Evolutionary conservation across 1,140 invertebrate genomes (phyloP), one percentile per base, ranked within the genome.

Genomic region (Neodiprion virginianus): DNA sequence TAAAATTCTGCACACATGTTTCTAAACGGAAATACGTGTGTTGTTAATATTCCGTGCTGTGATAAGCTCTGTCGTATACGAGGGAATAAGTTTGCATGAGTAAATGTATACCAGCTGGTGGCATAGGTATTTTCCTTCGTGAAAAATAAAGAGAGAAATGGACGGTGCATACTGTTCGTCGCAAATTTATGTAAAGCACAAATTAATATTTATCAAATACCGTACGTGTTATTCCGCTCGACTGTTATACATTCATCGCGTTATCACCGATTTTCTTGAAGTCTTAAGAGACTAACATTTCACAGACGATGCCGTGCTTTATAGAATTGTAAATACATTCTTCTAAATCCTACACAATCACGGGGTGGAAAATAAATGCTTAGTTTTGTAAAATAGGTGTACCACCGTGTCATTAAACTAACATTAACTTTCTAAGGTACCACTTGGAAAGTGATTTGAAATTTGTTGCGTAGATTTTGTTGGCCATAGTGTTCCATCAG

Each of bases 141-240:
- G 11, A 61, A 8, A 61, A 12, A 40, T 40, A 61, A 17, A 61
- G n/a, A 61, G n/a, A 40, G n/a, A 61, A 61, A 61, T 12, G 8
- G 53, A 61, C 53, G 53, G 53, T 61, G 53, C 53, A 61, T 61
- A 61, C 28, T 40, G 28, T 40, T 40, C 28, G 28, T 40, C 28
- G 28, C 28, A 61, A 61, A 61, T 61, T 61, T 61, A 61, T 61
- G 53, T 61, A 61, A 61, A 61, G n/a, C n/a, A 61, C n/a, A 61
- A 61, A 61, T 12, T 61, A 61, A 61, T 61, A 61, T 61, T 61
- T 61, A 61, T 17, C 11, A 17, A 17, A 61, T 61, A 61, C 53
- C 8, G 53, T 40, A 40, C 28, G 28, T 40, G 28, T 61, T 61
- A 12, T 61, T 61, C 53, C 53, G 11, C n/a, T 8, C 53, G 53